Evolutionary conservation across 1,140 invertebrate genomes (phyloP), one percentile per base, ranked within the genome.

Genomic region (Manduca sexta): DNA sequence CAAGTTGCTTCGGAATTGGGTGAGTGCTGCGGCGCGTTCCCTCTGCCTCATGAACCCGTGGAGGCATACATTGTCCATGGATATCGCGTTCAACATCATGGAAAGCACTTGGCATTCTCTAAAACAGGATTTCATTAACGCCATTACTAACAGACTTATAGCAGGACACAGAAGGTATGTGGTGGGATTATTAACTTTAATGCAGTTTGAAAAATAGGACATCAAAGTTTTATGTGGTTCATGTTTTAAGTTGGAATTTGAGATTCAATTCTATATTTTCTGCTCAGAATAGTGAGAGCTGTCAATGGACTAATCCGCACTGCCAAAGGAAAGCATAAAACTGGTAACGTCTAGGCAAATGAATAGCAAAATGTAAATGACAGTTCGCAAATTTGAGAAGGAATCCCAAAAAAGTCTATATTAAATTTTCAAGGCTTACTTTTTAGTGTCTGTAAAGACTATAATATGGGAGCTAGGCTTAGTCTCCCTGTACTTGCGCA

Each of bases 361-460:
- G 29, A 11, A 30, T 30, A 7, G 6, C 0, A 30, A 5, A 7
- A 11, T 30, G 29, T 30, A 11, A 30, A 30, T 30, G 29, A 30
- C 11, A 30, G 5, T 30, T 11, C 5, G 29, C 11, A 30, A 11
- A 30, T 30, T 30, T 7, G 5, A 5, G 5, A 7, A 30, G 29
- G 6, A 12, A 8, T 5, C 13, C 5, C 16, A 0, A 0, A 39
- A 39, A 31, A 31, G 3, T 12, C n/a, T n/a, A n/a, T n/a, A n/a
- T n/a, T n/a, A n/a, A n/a, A n/a, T n/a, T n/a, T n/a, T n/a, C n/a
- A n/a, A n/a, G 14, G 85, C 89, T 84, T 86, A 97, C 95, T 96
- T 97, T 90, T 97, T 98, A 39, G 96, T 98, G 62, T 95, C 92
- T 14, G 95, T 96, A 70, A 99, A 99, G 34, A 99, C 93, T 73